Evolutionary conservation across 2,797 vertebrate species (phyloP), one percentile per base, ranked within the genome.

Genomic region (Fundulus diaphanus): DNA sequence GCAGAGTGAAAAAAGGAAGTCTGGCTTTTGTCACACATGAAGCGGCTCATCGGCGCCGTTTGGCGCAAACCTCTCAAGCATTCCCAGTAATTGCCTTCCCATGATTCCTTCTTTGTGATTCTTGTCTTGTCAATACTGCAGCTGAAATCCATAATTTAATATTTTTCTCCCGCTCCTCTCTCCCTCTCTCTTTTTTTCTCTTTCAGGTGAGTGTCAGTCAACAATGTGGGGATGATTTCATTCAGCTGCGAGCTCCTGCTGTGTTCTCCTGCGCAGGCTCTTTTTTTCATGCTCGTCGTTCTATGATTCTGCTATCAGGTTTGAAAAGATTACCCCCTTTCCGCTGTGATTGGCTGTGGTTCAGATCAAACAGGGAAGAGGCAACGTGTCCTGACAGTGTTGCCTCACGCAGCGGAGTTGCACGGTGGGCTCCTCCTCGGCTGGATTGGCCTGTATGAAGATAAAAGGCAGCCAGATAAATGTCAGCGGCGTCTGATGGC

Each of bases 201-300:
- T 70, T 89, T 70, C 82, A 95, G 95, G 95, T 96, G 93, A 95
- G 95, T 95, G 90, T 93, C 93, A 92, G 86, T 90, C 92, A 89
- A 88, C 90, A 79, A 40, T 61, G 8, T 84, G 85, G 82, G 92
- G 92, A 92, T 87, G 90, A 89, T 90, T 91, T 81, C 81, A 73
- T 82, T 85, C 81, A 74, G 82, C 85, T 72, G 74, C 77, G 73
- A 84, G 69, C 82, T 72, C 86, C 80, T 7, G 78, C 87, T 52
- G 83, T 73, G 83, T 84, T 79, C 82, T 15, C 57, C 81, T 79
- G 18, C 84, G 3, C 75, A 82, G 75, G 78, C 46, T 78, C n/a
- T 78, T 84, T 33, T 78, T 85, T 35, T 77, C 80, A 80, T 74
- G 68, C 80, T 75, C 81, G 6, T 72, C n/a, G 7, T 81, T 79